phyloP scores from a whole-genome alignment of 2,888 invertebrate species.

The Ferdinandea cuprea region DNA sequence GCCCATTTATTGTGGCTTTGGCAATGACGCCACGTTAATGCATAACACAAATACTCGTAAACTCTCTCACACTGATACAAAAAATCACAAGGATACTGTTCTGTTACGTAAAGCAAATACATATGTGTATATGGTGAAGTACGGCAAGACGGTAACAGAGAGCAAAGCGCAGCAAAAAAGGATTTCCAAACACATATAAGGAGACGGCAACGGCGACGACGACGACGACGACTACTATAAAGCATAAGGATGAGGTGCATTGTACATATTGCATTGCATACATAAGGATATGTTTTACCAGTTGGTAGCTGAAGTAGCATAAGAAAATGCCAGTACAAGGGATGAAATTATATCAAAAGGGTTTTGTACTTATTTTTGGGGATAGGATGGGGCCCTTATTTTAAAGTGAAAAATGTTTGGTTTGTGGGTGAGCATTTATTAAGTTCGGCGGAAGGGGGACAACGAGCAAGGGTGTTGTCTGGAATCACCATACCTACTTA shows the following conservation, averaged over 20 bases:
- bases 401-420: constrained; percentile 38
- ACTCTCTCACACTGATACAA: constrained; percentile 14
- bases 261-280: constrained; percentile 68
- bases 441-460: constrained; percentile 5
- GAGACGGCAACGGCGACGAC: constrained; percentile 17
- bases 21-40: constrained; percentile 63
- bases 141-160: constrained; percentile 17
- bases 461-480: constrained; percentile 65
- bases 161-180: constrained; percentile 44
- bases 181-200: constrained; percentile 57
- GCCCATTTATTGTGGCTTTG: constrained; percentile 61
- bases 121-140: background rate
- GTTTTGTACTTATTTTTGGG: constrained; percentile 19
- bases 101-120: background rate
- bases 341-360: constrained; percentile 51
- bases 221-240: constrained; percentile 1
- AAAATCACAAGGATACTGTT: constrained; percentile 27
- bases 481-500: constrained; percentile 27
- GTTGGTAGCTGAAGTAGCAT: constrained; percentile 7
- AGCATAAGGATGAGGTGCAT: constrained; percentile 11
- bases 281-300: constrained; percentile 58
- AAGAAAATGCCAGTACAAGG: constrained; percentile 69
- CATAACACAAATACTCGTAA: constrained; percentile 56
- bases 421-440: constrained; percentile 5
- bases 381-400: constrained; percentile 35